phyloP scores from a whole-genome alignment of 2,113 vertebrate genomes.

The Antennarius striatus region DNA sequence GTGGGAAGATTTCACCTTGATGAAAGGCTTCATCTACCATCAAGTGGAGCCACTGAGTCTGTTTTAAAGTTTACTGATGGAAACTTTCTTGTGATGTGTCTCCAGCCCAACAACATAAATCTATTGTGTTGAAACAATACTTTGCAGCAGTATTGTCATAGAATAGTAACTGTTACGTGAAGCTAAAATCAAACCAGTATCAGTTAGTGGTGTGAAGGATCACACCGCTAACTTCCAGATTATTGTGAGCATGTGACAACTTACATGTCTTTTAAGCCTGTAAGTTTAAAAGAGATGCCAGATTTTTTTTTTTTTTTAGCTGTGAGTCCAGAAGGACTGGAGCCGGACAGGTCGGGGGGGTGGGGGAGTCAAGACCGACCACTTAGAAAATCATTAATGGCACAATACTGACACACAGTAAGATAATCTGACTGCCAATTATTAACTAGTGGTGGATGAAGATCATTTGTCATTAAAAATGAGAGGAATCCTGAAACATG shows the following conservation, averaged over 20 bases:
- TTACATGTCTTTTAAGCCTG: not conserved
- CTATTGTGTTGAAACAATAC: too few relatives aligned
- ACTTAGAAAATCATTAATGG: not conserved
- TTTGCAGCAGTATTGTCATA: too few relatives aligned
- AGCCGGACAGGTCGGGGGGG: slow-evolving; percentile 37
- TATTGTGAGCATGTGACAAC: not conserved
- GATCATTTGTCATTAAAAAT: too few relatives aligned
- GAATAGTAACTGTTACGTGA: too few relatives aligned
- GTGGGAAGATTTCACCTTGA: not conserved
- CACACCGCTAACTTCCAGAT: not conserved
- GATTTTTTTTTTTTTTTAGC: slow-evolving; percentile 34
- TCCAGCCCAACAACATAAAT: too few relatives aligned
- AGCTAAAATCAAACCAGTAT: too few relatives aligned
- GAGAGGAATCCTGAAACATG: too few relatives aligned
- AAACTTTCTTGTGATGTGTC: too few relatives aligned
- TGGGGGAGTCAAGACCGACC: slow-evolving; percentile 20
- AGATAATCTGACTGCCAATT: not conserved
- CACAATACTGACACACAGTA: not conserved
- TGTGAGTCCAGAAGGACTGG: slow-evolving; percentile 15
- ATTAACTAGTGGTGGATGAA: not conserved
- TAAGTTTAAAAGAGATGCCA: slow-evolving; percentile 1
- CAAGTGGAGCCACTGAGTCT: too few relatives aligned
- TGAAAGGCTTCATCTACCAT: too few relatives aligned
- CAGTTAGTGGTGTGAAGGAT: not conserved
- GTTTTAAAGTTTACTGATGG: too few relatives aligned